Evolutionary conservation across 2,888 invertebrate genomes (phyloP).

Genomic region (Onchidella celtica): DNA sequence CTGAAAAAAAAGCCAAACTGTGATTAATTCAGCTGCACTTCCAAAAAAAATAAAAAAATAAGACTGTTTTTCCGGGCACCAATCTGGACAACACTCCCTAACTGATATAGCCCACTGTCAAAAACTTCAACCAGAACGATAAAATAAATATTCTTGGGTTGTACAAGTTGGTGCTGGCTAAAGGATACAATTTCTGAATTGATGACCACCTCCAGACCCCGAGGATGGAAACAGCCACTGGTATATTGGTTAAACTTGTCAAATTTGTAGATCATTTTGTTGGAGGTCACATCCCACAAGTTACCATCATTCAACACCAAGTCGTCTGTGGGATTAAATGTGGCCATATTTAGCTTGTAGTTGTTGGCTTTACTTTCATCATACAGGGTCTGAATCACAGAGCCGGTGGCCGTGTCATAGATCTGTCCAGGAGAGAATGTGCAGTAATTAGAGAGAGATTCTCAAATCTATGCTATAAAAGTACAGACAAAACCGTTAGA

Average conservation of each 20-base stretch:
- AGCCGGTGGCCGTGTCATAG: conserved; percentile 92
- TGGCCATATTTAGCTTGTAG: conserved; percentile 95
- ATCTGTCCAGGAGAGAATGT: conserved; percentile 83
- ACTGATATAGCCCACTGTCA: too few relatives aligned
- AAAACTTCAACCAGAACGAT: too few relatives aligned
- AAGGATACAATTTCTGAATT: conserved; percentile 91
- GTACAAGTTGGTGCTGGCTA: too few relatives aligned
- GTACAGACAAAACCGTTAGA: too few relatives aligned
- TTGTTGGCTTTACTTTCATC: conserved; percentile 91
- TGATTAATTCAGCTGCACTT: too few relatives aligned
- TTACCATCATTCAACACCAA: conserved; percentile 97
- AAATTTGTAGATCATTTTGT: conserved; percentile 95
- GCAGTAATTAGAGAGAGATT: too few relatives aligned
- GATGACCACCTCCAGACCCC: conserved; percentile 96
- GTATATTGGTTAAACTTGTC: conserved; percentile 97
- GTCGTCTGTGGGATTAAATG: conserved; percentile 96
- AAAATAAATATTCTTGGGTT: too few relatives aligned
- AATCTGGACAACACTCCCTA: too few relatives aligned
- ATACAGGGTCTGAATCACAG: conserved; percentile 87
- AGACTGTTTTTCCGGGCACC: too few relatives aligned
- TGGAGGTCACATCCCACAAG: conserved; percentile 92
- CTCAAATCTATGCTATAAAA: too few relatives aligned
- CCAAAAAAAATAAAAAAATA: too few relatives aligned
- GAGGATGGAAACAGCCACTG: conserved; percentile 97
- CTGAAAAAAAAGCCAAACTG: too few relatives aligned